These are phyloP conservation scores for Opisthocomus hoazin DNA, from an alignment of 2,113 vertebrate species.

Conservation along the genomic window DNA sequence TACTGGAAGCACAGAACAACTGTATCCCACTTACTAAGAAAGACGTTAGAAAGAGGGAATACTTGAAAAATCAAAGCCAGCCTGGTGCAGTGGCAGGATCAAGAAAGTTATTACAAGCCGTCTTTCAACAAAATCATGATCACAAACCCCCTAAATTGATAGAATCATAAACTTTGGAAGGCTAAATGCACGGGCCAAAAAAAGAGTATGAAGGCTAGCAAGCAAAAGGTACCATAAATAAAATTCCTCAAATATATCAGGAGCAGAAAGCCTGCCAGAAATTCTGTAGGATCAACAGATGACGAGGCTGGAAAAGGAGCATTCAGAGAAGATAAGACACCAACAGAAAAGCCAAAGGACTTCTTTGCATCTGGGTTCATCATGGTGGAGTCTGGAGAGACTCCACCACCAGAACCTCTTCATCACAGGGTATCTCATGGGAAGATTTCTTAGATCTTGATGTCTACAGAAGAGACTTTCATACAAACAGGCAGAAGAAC, in stretches of 20 bases:
- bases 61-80: background rate
- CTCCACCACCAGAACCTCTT: background rate
- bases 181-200: background rate
- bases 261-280: background rate
- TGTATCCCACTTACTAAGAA: background rate
- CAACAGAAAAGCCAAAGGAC: background rate
- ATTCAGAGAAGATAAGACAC: background rate
- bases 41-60: background rate
- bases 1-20: background rate
- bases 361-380: background rate
- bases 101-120: background rate
- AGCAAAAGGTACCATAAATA: slow-evolving; percentile 22
- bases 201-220: background rate
- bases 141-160: background rate
- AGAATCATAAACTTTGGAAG: background rate
- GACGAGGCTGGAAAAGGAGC: background rate
- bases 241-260: background rate
- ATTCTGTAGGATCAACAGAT: background rate
- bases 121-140: slow-evolving; percentile 19
- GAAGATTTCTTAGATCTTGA: background rate
- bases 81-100: background rate
- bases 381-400: background rate
- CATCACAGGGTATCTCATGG: background rate
- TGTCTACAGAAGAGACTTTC: background rate
- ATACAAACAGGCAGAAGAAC: background rate